These are phyloP conservation scores for Merops nubicus DNA, from an alignment of 2,113 vertebrate genomes.

Conservation along the genomic window DNA sequence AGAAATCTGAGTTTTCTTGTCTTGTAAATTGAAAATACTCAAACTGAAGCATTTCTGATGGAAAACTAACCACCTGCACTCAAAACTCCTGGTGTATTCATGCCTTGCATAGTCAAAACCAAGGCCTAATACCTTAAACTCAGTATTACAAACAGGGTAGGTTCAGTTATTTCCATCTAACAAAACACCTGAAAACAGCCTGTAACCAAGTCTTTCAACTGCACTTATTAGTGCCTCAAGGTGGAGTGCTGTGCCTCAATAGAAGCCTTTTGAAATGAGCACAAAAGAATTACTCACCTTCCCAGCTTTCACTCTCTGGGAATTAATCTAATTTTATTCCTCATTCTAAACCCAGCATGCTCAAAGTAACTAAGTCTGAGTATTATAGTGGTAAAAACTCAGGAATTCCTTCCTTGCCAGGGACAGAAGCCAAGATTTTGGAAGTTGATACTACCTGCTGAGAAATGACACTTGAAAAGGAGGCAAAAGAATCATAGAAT, in stretches of 20 bases:
- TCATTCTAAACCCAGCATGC: background rate
- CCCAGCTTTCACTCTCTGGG: background rate
- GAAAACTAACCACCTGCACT: background rate
- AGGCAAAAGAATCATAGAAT: no score
- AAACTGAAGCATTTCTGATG: background rate
- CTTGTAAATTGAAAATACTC: background rate
- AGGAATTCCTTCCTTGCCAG: rapidly evolving
- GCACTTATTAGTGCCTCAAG: background rate
- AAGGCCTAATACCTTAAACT: background rate
- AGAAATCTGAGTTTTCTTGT: background rate
- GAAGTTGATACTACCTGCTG: background rate
- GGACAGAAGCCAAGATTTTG: background rate
- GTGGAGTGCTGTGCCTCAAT: background rate
- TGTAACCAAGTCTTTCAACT: background rate
- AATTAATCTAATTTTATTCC: background rate
- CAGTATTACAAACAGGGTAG: background rate
- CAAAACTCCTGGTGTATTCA: background rate
- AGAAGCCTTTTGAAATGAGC: background rate
- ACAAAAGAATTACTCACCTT: background rate
- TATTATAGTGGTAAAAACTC: background rate
- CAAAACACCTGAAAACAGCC: background rate
- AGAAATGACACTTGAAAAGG: background rate
- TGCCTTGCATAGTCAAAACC: background rate
- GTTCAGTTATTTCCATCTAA: background rate
- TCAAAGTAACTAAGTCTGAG: background rate